Percentiles rank a stretch among this genome's conserved stretches.
These are phyloP conservation scores for Enhydra lutris DNA, from an alignment of 2,113 vertebrate species.

Conservation along the genomic window DNA sequence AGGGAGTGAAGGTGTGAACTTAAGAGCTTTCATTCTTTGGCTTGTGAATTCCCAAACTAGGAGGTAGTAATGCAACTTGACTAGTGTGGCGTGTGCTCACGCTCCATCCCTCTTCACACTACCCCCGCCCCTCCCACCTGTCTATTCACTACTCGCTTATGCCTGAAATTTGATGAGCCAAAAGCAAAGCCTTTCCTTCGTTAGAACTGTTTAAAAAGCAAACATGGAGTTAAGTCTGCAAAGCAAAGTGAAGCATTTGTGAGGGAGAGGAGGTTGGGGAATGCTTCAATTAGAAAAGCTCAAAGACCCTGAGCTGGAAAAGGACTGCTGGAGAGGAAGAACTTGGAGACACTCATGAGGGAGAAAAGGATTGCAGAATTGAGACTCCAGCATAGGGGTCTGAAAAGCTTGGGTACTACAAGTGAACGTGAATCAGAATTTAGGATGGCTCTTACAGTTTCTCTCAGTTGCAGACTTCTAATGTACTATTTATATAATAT, in stretches of 20 bases:
- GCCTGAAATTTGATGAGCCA: not conserved
- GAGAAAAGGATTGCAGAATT: not conserved
- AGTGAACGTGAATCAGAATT: not conserved
- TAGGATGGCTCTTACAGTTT: not conserved
- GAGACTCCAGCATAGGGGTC: not conserved
- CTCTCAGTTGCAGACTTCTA: not conserved
- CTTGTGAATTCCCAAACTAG: not conserved
- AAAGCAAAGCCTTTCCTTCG: constrained; percentile 9
- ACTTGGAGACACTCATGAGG: not conserved
- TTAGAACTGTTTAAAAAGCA: constrained; percentile 10
- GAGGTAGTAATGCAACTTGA: not conserved
- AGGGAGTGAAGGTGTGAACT: not conserved
- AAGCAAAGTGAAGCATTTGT: not conserved
- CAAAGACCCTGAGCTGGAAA: not conserved
- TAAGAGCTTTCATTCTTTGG: not conserved
- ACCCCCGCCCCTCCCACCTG: not conserved
- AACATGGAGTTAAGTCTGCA: not conserved
- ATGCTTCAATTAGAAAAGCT: not conserved
- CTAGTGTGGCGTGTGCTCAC: not conserved
- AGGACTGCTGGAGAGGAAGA: not conserved
- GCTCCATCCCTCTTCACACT: too few species aligned
- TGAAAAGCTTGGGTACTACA: not conserved
- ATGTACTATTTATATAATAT: not conserved
- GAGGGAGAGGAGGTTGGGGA: not conserved
- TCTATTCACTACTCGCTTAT: not conserved